Base-by-base conservation (phyloP, 1,140 invertebrate genomes). In the Pachyrhynchus sulphureomaculatus region DNA sequence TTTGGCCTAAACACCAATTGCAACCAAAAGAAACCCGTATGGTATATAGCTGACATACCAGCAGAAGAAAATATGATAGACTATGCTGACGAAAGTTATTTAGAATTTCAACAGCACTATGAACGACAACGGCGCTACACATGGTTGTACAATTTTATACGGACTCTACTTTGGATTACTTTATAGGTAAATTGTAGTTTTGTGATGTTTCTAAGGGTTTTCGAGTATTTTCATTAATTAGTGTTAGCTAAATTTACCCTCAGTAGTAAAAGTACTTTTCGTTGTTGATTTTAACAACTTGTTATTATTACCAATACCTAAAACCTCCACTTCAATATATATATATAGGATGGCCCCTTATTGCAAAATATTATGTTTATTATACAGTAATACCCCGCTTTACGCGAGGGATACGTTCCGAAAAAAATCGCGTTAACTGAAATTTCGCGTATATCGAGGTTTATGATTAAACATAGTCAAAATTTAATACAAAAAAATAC, bases 1-100 rank as follows among this genome's bases (percentile, higher is more conserved):
- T 68, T 70, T 12, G 68, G 70, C 23, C 65, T 83, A 39, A 77
- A 66, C 49, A 85, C 81, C 2, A 86, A 86, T 65, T 88, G 86
- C 72, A 76, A 82, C 61, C 65, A 71, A 4, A 74, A 76, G 6
- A 73, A 78, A 65, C 72, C 76, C 2, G 77, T 88, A n/a, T 74
- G 80, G 17, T 88, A 88, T 75, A 81, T 82, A 0, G 74, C 26
- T 4, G 48, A 32, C 17, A 42, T 66, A 12, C 59, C 68, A 9
- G 48, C 21, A 18, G 3, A n/a, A 13, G 37, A 47, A 21, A 48
- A 37, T 15, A 26, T 42, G 0, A 15, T 23, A 4, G 17, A 51
- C 17, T 29, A 53, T 37, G 29, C 24, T 9, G 47, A 42, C 18
- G n/a, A 47, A 47, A 29, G 24, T 36, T 55, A 15, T 26, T 8